Evolutionary conservation across 1,140 invertebrate genomes (phyloP).

Genomic region (Euwallacea similis): DNA sequence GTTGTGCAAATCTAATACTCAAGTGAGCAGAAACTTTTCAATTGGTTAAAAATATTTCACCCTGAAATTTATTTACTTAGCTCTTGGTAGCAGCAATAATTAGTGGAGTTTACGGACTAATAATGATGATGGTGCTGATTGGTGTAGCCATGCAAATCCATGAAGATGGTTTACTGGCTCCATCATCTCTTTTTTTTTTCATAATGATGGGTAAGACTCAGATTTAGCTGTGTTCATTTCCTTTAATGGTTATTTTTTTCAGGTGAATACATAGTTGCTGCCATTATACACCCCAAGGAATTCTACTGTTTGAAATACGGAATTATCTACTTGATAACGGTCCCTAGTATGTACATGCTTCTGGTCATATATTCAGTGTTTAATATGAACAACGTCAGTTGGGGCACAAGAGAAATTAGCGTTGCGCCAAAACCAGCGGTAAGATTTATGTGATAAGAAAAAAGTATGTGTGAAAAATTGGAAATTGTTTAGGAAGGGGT

Average conservation of each 20-base stretch:
- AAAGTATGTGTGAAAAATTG: background rate
- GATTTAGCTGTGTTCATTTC: background rate
- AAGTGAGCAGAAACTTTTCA: slow-evolving; percentile 57
- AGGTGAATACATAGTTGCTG: slow-evolving; percentile 68
- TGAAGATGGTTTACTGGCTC: slow-evolving; percentile 76
- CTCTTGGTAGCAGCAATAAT: slow-evolving; percentile 75
- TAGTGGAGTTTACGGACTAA: slow-evolving; percentile 77
- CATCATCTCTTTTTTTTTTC: slow-evolving; percentile 77
- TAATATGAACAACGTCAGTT: slow-evolving; percentile 87
- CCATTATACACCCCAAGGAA: slow-evolving; percentile 83
- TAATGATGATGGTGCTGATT: slow-evolving; percentile 93
- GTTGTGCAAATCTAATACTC: slow-evolving; percentile 69
- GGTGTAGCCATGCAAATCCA: slow-evolving; percentile 80
- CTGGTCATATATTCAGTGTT: slow-evolving; percentile 89
- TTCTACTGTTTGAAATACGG: slow-evolving; percentile 74
- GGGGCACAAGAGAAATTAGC: slow-evolving; percentile 83
- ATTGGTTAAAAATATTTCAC: background rate
- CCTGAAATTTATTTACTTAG: slow-evolving; percentile 52
- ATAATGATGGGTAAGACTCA: slow-evolving; percentile 58
- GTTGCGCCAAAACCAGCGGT: slow-evolving; percentile 50
- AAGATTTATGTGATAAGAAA: background rate
- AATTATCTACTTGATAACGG: slow-evolving; percentile 86
- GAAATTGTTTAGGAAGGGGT: background rate
- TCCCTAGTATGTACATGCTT: slow-evolving; percentile 92
- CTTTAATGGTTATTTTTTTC: slow-evolving; percentile 3